Percentiles rank a stretch among this genome's conserved stretches.
Evolutionary conservation across 2,113 vertebrate species (phyloP).

Genomic region (Dicaeum eximium): DNA sequence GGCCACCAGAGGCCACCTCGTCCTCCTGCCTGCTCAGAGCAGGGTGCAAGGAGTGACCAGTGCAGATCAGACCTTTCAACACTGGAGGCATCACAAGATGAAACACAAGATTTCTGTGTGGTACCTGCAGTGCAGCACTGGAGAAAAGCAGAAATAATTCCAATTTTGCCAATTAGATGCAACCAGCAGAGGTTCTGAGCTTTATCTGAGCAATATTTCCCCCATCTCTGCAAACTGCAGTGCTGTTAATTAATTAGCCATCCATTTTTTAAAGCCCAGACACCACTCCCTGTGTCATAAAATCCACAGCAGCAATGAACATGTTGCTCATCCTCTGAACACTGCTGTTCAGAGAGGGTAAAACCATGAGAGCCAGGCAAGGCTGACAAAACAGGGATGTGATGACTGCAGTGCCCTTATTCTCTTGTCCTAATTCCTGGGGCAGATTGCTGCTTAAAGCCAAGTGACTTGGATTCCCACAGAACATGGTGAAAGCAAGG

Average conservation of each 20-base stretch:
- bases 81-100: neutral
- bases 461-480: neutral
- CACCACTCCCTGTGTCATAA: neutral
- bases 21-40: neutral
- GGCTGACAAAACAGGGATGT: neutral
- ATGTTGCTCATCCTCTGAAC: neutral
- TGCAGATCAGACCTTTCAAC: neutral
- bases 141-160: neutral
- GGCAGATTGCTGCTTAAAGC: neutral
- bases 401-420: neutral
- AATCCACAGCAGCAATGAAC: neutral
- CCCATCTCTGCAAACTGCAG: neutral
- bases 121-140: neutral
- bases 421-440: neutral
- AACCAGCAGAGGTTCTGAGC: neutral
- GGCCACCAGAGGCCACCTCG: neutral
- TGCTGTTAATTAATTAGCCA: neutral
- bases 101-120: neutral
- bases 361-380: accelerated
- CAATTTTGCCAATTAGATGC: neutral
- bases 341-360: neutral
- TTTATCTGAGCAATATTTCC: neutral
- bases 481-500: neutral
- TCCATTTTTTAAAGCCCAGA: neutral
- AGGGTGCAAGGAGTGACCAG: accelerated